Evolutionary conservation across 2,113 vertebrate genomes (phyloP).

Genomic region (Otocyon megalotis): DNA sequence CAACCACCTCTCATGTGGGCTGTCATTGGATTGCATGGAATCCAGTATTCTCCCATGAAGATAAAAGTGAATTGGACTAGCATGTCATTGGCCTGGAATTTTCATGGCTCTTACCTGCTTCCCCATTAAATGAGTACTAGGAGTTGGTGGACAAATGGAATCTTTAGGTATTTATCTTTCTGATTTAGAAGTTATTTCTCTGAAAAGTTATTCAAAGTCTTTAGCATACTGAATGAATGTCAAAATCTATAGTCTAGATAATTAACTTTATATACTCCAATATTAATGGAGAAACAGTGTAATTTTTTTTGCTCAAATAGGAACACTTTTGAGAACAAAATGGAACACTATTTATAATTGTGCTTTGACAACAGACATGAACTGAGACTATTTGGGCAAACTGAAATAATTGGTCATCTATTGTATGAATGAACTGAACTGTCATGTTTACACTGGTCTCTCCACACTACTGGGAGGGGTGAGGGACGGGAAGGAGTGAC

Average conservation of each 20-base stretch:
- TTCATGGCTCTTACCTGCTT: neutral
- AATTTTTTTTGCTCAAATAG: neutral
- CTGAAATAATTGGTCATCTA: neutral
- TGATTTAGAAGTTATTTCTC: constrained; percentile 2
- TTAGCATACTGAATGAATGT: neutral
- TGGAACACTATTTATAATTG: neutral
- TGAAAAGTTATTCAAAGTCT: neutral
- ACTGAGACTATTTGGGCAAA: neutral
- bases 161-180: neutral
- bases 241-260: neutral
- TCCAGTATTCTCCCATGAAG: neutral
- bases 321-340: neutral
- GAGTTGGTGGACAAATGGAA: neutral
- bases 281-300: neutral
- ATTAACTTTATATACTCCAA: neutral
- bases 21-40: neutral
- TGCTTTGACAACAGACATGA: neutral
- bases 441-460: neutral
- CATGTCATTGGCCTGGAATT: neutral
- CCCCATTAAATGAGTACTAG: neutral
- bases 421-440: neutral
- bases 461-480: neutral
- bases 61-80: neutral
- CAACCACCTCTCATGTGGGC: neutral
- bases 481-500: neutral